Base-by-base conservation (phyloP, 2,888 invertebrate species). In the Drepana falcataria region DNA sequence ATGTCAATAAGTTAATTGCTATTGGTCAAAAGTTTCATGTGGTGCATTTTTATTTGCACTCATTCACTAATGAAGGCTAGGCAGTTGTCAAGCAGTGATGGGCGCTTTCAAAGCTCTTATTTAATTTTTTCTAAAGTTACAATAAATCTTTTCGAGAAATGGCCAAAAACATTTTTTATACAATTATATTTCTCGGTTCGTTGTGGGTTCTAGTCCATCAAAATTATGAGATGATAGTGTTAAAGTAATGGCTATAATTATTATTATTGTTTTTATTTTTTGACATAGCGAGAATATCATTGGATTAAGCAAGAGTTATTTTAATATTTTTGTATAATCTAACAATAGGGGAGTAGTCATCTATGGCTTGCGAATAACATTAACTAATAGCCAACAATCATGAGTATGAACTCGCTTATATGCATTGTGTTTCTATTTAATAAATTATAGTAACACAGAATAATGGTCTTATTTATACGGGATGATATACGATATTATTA, bases 351-450 rank as follows among this genome's bases (percentile, higher is more conserved):
- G 71, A 73, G 69, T 88, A 87, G 83, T 77, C 79, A 84, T 75
- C 82, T 82, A 87, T 85, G 90, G 90, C 90, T 90, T 91, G 90
- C 90, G 58, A 90, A 89, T 91, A 91, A 91, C 90, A 85, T 77
- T 81, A 21, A 87, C 83, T 89, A 87, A 90, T 87, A 75, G 88
- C 90, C 90, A 85, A 85, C 80, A 81, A 82, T 82, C 21, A 21
- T 21, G 21, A 85, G 81, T 84, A 83, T 84, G 75, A 84, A 84
- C 68, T 86, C 78, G 90, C 90, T 90, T 90, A 71, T 83, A 80
- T 84, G 90, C 90, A 85, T 84, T 87, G 88, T 87, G 87, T 85
- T 87, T 83, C 66, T 81, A 79, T 81, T 76, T 77, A 75, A 62
- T 59, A 68, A 64, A 64, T 64, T 54, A 34, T 65, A 55, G 63